phyloP scores from a whole-genome alignment of 2,888 invertebrate genomes.

The Iselma pallidipennis region DNA sequence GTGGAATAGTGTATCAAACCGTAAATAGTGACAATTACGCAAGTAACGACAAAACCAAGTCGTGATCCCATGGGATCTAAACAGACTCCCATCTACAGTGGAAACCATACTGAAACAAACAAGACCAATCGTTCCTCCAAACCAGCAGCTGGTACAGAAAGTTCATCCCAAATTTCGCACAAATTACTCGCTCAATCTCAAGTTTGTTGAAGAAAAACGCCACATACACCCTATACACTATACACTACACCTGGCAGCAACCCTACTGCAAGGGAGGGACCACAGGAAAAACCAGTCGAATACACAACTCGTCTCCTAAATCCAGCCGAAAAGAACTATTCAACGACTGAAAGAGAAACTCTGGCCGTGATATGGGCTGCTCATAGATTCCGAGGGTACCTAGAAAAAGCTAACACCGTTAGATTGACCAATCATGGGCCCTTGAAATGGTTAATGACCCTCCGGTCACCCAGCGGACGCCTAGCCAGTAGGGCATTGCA shows the following conservation, averaged over 20 bases:
- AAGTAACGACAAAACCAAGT: too few relatives aligned
- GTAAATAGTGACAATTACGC: too few relatives aligned
- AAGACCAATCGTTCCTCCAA: constrained; percentile 30
- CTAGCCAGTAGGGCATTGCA: constrained; percentile 54
- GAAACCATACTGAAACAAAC: too few relatives aligned
- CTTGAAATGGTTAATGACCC: constrained; percentile 53
- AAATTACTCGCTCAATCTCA: constrained; percentile 11
- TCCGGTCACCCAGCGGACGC: constrained; percentile 52
- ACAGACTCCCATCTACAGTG: too few relatives aligned
- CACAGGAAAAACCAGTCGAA: constrained; percentile 32
- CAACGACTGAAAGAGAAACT: constrained; percentile 36
- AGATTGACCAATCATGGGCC: constrained; percentile 56
- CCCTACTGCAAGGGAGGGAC: constrained; percentile 31
- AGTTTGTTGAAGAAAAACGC: constrained; percentile 10
- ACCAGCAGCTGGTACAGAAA: constrained; percentile 34
- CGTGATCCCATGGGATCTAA: too few relatives aligned
- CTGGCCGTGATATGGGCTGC: constrained; percentile 44
- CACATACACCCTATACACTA: constrained; percentile 33
- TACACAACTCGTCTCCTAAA: constrained; percentile 38
- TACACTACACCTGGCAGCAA: constrained; percentile 34
- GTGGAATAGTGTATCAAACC: too few relatives aligned
- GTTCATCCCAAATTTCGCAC: constrained; percentile 18
- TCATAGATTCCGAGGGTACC: constrained; percentile 50
- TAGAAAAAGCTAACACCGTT: constrained; percentile 46
- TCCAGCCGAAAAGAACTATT: constrained; percentile 35